A percentile compares a stretch with the other conserved stretches of the same genome.
Evolutionary conservation across 2,113 vertebrate species (phyloP).

Genomic region (Lepus timidus): DNA sequence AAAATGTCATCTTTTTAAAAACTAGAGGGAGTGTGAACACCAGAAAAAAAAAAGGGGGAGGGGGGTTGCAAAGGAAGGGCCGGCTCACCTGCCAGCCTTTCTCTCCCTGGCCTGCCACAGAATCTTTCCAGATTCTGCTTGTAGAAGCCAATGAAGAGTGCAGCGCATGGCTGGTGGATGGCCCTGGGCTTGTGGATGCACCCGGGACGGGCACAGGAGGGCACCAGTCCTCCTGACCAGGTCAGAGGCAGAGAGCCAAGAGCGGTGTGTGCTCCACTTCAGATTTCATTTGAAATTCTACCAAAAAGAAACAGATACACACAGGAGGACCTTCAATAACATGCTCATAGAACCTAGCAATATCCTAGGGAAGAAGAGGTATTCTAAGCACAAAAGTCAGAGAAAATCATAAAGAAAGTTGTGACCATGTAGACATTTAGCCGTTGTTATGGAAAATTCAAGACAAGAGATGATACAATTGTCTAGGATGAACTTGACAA

Average conservation of each 20-base stretch:
- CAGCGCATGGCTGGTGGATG: fast-evolving
- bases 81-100: too few relatives aligned
- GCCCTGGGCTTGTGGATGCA: background rate
- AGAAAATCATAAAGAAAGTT: background rate
- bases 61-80: background rate
- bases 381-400: background rate
- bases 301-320: background rate
- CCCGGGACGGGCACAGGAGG: fast-evolving
- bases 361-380: background rate
- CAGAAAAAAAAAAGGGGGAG: too few relatives aligned
- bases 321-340: background rate
- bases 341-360: background rate
- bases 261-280: background rate
- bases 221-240: background rate
- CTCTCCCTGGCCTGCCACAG: background rate
- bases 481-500: background rate
- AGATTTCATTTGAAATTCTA: background rate
- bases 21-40: too few relatives aligned
- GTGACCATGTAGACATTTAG: background rate
- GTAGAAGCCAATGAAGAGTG: background rate
- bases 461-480: background rate
- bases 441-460: background rate
- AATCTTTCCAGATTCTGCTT: background rate
- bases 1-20: too few relatives aligned
- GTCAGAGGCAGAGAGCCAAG: background rate